Percentiles rank a stretch among this genome's conserved stretches.
These are phyloP conservation scores for Cyrtorhinus lividipennis DNA, from an alignment of 1,140 invertebrate genomes.

Conservation along the genomic window DNA sequence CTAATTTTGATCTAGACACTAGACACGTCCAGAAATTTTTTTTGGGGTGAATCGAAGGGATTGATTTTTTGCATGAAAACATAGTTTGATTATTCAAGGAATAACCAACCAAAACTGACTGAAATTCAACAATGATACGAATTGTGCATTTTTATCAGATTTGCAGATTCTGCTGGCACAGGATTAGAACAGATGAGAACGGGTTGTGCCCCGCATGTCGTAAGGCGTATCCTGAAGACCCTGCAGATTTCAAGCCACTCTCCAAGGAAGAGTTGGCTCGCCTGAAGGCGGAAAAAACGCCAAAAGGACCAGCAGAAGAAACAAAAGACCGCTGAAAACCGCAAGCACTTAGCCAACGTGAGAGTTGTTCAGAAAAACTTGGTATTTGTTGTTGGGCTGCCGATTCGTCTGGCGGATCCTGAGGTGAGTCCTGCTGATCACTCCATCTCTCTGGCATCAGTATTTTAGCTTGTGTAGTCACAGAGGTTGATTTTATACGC, in stretches of 20 bases:
- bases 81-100: too few relatives aligned
- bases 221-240: slow-evolving; percentile 96
- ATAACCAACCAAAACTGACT: too few relatives aligned
- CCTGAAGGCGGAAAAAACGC: slow-evolving; percentile 81
- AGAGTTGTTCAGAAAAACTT: slow-evolving; percentile 98
- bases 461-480: background rate
- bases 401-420: slow-evolving; percentile 83
- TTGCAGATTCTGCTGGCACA: slow-evolving; percentile 99
- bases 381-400: slow-evolving; percentile 96
- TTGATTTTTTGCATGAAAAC: too few relatives aligned
- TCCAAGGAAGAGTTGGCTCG: slow-evolving; percentile 72
- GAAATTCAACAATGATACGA: too few relatives aligned
- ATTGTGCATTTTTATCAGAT: too few relatives aligned
- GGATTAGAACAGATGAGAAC: slow-evolving; percentile 97
- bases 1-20: too few relatives aligned
- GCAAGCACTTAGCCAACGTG: slow-evolving; percentile 92
- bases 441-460: too few relatives aligned
- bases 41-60: too few relatives aligned
- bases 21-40: too few relatives aligned
- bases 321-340: slow-evolving; percentile 87
- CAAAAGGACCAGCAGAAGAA: slow-evolving; percentile 92
- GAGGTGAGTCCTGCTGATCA: slow-evolving; percentile 48
- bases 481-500: background rate
- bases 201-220: slow-evolving; percentile 97
- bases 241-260: slow-evolving; percentile 94